Conservation (phyloP, 2,113 vertebrate genomes). For the Anguilla japonica region DNA sequence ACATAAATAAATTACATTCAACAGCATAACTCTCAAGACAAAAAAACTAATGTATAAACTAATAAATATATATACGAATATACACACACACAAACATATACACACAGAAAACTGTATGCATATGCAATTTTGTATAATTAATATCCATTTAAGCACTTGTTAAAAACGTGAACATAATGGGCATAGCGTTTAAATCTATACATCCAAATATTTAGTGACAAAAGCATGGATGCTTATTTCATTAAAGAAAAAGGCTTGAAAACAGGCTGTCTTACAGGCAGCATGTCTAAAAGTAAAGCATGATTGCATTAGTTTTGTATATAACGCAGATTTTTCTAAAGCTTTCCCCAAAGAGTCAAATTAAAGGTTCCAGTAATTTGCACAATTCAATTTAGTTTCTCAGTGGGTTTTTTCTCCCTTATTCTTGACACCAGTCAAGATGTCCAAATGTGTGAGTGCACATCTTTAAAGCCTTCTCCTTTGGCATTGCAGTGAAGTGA, state of each 20-base stretch:
- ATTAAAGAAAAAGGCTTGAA: slow-evolving; percentile 63
- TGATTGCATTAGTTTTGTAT: slow-evolving; percentile 72
- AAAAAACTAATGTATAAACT: no score
- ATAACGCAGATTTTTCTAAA: slow-evolving; percentile 59
- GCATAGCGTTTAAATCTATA: slow-evolving; percentile 18
- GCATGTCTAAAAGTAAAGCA: slow-evolving; percentile 44
- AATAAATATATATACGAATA: no score
- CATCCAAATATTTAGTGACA: slow-evolving; percentile 5
- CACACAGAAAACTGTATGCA: not conserved
- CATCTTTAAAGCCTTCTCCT: slow-evolving; percentile 76
- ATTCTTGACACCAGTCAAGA: slow-evolving; percentile 65
- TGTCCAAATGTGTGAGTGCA: slow-evolving; percentile 75
- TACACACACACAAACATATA: no score
- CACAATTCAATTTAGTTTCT: slow-evolving; percentile 67
- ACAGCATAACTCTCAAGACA: no score
- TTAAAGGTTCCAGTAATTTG: slow-evolving; percentile 73
- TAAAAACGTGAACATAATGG: slow-evolving; percentile 1
- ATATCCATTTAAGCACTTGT: not conserved
- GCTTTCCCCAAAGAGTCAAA: slow-evolving; percentile 57
- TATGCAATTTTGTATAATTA: not conserved
- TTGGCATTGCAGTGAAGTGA: slow-evolving; percentile 80
- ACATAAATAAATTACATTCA: no score
- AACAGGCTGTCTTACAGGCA: slow-evolving; percentile 52
- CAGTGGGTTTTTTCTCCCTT: slow-evolving; percentile 63
- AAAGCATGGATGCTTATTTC: slow-evolving; percentile 45